Base-by-base conservation (phyloP, 1,140 invertebrate species). In the Brachionus plicatilis region DNA sequence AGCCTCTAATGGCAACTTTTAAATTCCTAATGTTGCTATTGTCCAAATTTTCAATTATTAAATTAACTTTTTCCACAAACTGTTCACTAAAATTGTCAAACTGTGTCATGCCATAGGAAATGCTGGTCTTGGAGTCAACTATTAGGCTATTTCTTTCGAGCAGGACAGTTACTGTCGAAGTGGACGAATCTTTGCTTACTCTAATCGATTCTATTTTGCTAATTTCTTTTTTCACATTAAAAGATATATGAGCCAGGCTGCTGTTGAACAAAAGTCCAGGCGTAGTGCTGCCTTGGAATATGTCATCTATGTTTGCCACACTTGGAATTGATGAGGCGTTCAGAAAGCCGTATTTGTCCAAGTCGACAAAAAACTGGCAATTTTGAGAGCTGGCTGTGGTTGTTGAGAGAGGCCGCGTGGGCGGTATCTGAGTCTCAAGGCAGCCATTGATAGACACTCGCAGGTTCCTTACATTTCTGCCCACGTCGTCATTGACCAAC, bases 271-370 rank as follows among this genome's bases (percentile, higher is more conserved):
- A 41, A 43, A 72, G 41, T 9, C 68, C 68, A 17, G 68, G 68
- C 8, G 29, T 41, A 8, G 68, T 72, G 33, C 68, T 72, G 20
- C 33, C 37, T 43, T 41, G 29, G 33, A 72, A 72, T 17, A 72
- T 43, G 41, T 72, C 68, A 17, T 43, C 37, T 41, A 72, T 72
- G 9, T 72, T 72, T 1, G 68, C 68, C 9, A 72, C 68, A 43
- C 68, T 72, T 43, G 68, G 68, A 41, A 72, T 41, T 17, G 68
- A 72, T 4, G 68, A 72, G 9, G 68, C 68, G n/a, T 72, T 72
- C 37, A 72, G 2, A 41, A 72, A 72, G 3, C 37, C 68, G 24
- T 41, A 72, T 20, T 72, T 72, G 41, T 72, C 68, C 37, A 72
- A 20, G 43, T 72, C 68, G 37, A 72, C 68, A 43, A 72, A 72